Conservation (phyloP, 2,113 vertebrate genomes). For the Sinocyclocheilus grahami region DNA sequence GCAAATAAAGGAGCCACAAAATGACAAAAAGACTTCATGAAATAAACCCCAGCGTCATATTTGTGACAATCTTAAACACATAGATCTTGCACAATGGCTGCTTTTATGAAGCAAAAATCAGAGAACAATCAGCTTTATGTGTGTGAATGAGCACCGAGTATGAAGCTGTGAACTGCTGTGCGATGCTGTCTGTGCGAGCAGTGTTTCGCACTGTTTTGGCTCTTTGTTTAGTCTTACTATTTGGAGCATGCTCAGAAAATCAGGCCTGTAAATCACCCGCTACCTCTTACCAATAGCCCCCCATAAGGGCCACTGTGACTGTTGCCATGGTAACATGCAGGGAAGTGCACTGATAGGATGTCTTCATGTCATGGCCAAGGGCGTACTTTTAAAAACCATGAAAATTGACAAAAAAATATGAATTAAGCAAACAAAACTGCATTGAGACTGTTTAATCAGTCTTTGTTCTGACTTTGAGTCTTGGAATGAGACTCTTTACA, state of each 20-base stretch:
- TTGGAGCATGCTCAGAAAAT: conserved; percentile 19
- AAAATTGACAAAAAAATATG: neutral
- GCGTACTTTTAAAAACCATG: neutral
- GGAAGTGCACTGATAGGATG: conserved; percentile 28
- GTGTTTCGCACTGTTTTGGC: neutral
- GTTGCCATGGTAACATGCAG: conserved; percentile 53
- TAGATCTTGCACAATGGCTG: neutral
- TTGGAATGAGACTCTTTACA: neutral
- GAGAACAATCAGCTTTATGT: conserved; percentile 10
- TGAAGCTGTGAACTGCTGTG: neutral
- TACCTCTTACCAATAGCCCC: neutral
- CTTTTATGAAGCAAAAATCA: neutral
- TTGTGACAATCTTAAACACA: neutral
- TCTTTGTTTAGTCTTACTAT: conserved; percentile 11
- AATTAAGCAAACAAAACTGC: neutral
- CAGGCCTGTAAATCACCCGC: conserved; percentile 26
- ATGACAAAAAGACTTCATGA: neutral
- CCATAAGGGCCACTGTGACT: conserved; percentile 29
- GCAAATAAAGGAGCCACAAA: neutral
- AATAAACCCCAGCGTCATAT: neutral
- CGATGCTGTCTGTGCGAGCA: neutral
- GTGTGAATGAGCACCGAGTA: neutral
- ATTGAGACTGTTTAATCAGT: neutral
- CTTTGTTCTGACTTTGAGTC: neutral
- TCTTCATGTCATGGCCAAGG: conserved; percentile 41